A percentile compares a stretch with the other conserved stretches of the same genome.
Evolutionary conservation across 2,113 vertebrate species (phyloP).

Genomic region (Lophura nycthemera): DNA sequence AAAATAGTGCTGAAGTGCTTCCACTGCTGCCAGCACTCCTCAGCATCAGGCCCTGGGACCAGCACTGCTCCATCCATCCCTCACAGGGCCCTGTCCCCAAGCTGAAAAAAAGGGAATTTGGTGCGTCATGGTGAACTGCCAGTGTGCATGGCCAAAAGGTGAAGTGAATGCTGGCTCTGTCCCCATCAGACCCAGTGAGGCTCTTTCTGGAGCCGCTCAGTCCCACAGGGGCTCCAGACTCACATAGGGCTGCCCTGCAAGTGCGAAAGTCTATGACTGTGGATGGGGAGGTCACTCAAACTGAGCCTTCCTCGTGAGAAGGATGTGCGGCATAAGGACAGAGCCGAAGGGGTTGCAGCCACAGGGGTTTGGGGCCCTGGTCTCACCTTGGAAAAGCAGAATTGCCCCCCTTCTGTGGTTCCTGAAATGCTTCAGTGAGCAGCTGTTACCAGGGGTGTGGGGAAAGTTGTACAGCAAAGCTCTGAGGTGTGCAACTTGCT

Average conservation of each 20-base stretch:
- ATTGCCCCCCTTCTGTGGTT: fast-evolving
- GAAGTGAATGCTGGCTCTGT: not conserved
- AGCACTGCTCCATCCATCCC: not conserved
- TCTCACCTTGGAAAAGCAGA: not conserved
- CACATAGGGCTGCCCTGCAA: not conserved
- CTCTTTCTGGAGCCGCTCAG: not conserved
- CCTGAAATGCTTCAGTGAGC: not conserved
- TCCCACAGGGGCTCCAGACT: not conserved
- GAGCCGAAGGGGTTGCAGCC: not conserved
- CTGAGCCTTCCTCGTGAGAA: not conserved
- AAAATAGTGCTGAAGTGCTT: not conserved
- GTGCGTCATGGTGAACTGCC: not conserved
- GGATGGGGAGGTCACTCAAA: fast-evolving
- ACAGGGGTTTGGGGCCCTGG: not conserved
- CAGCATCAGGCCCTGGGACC: not conserved
- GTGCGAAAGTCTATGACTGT: not conserved
- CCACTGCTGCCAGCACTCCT: not conserved
- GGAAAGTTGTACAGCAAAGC: not conserved
- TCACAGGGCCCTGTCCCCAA: not conserved
- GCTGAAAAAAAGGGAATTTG: not conserved
- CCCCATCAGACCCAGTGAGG: not conserved
- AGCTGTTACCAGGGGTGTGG: not conserved
- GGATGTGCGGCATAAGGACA: not conserved
- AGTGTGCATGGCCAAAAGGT: not conserved
- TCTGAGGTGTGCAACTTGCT: not conserved